Percentiles rank a stretch among this genome's conserved stretches.
phyloP scores from a whole-genome alignment of 2,113 vertebrate genomes.

The Patagioenas fasciata region DNA sequence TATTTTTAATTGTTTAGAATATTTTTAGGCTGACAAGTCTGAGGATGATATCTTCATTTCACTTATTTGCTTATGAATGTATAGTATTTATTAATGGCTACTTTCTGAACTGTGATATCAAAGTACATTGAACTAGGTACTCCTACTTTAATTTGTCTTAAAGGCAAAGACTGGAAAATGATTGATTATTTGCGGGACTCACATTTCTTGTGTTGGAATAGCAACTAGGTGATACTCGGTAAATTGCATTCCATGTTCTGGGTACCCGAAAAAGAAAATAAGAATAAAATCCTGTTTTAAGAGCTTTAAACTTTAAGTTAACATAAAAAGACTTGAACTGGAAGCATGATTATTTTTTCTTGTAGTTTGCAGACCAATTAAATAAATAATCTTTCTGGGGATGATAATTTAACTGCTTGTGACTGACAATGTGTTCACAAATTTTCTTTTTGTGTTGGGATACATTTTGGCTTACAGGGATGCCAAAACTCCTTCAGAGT shows the following conservation, averaged over 20 bases:
- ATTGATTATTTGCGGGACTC: neutral
- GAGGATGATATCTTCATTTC: neutral
- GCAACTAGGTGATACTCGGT: neutral
- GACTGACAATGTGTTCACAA: neutral
- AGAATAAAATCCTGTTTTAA: neutral
- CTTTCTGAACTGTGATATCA: neutral
- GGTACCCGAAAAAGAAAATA: neutral
- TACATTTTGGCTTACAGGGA: neutral
- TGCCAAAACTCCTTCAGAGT: neutral
- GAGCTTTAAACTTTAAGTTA: neutral
- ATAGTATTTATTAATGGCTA: neutral
- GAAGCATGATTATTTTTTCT: neutral
- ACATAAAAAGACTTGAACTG: neutral
- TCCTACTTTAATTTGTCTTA: neutral
- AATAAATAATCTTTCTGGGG: neutral
- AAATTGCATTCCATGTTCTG: neutral
- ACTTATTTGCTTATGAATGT: neutral
- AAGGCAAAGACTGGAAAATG: neutral
- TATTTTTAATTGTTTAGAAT: neutral
- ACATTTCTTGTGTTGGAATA: neutral
- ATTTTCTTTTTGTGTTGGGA: neutral
- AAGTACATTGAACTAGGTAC: neutral
- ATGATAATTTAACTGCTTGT: neutral
- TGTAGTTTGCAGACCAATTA: neutral
- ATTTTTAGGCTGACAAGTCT: neutral